Evolutionary conservation across 2,113 vertebrate species (phyloP).

Genomic region (Corydoras sp.): DNA sequence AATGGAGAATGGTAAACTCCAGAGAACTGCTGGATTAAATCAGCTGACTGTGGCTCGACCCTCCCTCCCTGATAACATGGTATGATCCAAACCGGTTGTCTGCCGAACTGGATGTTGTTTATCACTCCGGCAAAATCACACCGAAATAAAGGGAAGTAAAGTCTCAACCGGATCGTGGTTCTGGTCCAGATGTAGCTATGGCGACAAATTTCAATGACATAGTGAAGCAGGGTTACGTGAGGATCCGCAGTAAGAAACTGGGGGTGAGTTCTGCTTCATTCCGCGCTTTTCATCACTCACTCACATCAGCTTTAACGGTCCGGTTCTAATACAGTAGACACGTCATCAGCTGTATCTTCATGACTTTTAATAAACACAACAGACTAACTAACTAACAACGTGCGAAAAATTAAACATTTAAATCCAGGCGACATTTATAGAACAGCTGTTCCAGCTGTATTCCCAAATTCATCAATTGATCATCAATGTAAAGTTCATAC

Average conservation of each 20-base stretch:
- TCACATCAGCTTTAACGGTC: no score
- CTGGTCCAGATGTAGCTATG: slow-evolving; percentile 59
- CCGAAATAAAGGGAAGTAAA: slow-evolving; percentile 21
- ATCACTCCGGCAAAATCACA: slow-evolving; percentile 38
- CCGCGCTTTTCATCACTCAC: no score
- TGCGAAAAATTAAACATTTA: no score
- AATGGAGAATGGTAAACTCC: slow-evolving; percentile 63
- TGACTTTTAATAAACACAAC: no score
- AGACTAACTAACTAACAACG: no score
- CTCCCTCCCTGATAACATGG: slow-evolving; percentile 1
- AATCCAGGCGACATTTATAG: no score
- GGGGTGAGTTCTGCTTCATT: slow-evolving; percentile 77
- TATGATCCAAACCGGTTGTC: slow-evolving; percentile 55
- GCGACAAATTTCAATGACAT: slow-evolving; percentile 99
- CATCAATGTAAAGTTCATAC: no score
- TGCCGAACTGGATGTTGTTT: slow-evolving; percentile 50
- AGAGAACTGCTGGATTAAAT: slow-evolving; percentile 54
- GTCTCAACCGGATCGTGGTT: slow-evolving; percentile 43
- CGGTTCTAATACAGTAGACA: no score
- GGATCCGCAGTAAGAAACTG: slow-evolving; percentile 95
- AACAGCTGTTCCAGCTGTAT: no score
- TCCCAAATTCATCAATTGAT: no score
- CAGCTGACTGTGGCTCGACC: slow-evolving; percentile 60
- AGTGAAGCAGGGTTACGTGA: slow-evolving; percentile 97
- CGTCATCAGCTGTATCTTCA: no score